phyloP scores from a whole-genome alignment of 2,113 vertebrate genomes.

The Boulengeromyrus knoepffleri region DNA sequence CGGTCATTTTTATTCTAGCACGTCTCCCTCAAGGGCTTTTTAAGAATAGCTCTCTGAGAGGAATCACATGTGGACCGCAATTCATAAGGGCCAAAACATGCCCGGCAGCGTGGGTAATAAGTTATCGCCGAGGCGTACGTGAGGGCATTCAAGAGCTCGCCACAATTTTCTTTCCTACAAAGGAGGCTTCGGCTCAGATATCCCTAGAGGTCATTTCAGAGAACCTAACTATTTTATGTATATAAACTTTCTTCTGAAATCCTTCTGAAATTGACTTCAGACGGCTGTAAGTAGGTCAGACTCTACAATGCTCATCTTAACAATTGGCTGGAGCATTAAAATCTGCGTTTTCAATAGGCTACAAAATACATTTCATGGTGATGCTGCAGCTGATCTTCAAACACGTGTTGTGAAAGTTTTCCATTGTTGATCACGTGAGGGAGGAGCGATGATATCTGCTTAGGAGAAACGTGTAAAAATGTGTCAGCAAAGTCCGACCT shows the following conservation, averaged over 20 bases:
- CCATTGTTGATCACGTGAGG: not conserved
- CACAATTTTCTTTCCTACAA: not conserved
- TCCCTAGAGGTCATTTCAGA: not conserved
- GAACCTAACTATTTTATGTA: not conserved
- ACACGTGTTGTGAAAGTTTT: not conserved
- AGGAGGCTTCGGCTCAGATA: not conserved
- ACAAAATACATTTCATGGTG: not conserved
- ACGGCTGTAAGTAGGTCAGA: not conserved
- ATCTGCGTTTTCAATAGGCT: not conserved
- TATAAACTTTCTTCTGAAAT: not conserved
- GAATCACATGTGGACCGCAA: not conserved
- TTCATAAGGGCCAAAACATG: not conserved
- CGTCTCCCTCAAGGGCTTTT: not conserved
- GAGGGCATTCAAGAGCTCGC: not conserved
- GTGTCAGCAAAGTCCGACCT: not conserved
- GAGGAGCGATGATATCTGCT: not conserved
- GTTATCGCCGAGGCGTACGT: not conserved
- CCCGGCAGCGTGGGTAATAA: not conserved
- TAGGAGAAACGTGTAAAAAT: not conserved
- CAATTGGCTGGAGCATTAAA: not conserved
- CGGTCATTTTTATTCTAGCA: not conserved
- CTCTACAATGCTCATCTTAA: not conserved
- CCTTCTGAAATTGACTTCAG: not conserved
- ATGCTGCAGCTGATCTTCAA: not conserved
- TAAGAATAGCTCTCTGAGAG: constrained; percentile 2